Percentiles rank a stretch among this genome's conserved stretches.
Conservation (phyloP, 1,140 invertebrate species). For the Cyrtorhinus lividipennis region DNA sequence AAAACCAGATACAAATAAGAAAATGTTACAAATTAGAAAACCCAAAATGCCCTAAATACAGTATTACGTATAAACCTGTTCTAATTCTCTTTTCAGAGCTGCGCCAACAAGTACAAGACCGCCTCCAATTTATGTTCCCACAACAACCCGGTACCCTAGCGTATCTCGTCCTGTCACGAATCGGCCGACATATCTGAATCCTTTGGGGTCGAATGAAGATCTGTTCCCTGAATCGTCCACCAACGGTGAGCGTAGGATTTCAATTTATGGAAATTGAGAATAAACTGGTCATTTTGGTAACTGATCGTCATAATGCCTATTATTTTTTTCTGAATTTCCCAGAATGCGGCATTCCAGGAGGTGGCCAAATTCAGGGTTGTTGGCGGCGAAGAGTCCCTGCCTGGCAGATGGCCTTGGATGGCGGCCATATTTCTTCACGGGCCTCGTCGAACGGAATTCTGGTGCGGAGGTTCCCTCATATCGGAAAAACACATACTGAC, state of each 20-base stretch:
- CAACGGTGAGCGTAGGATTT: neutral
- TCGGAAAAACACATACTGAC: constrained; percentile 66
- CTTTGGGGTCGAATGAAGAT: neutral
- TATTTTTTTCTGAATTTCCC: constrained; percentile 13
- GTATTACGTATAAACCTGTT: no score
- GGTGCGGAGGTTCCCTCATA: constrained; percentile 83
- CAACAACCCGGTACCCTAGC: constrained; percentile 16
- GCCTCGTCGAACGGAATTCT: constrained; percentile 72
- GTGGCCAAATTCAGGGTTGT: constrained; percentile 71
- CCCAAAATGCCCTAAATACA: no score
- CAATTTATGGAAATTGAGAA: neutral
- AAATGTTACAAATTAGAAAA: no score
- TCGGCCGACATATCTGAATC: constrained; percentile 28
- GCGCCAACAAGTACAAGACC: neutral
- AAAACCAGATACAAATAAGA: no score
- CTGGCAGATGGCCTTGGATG: constrained; percentile 86
- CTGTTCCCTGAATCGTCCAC: neutral
- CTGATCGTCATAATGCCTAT: no score
- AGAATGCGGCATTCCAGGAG: constrained; percentile 69
- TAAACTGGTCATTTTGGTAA: no score
- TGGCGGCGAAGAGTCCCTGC: constrained; percentile 66
- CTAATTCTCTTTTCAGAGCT: neutral
- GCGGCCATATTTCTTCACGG: constrained; percentile 82
- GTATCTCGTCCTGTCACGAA: constrained; percentile 30
- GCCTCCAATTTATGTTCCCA: neutral